These are phyloP conservation scores for Helicoverpa armigera DNA, from an alignment of 1,140 invertebrate species.

Conservation along the genomic window DNA sequence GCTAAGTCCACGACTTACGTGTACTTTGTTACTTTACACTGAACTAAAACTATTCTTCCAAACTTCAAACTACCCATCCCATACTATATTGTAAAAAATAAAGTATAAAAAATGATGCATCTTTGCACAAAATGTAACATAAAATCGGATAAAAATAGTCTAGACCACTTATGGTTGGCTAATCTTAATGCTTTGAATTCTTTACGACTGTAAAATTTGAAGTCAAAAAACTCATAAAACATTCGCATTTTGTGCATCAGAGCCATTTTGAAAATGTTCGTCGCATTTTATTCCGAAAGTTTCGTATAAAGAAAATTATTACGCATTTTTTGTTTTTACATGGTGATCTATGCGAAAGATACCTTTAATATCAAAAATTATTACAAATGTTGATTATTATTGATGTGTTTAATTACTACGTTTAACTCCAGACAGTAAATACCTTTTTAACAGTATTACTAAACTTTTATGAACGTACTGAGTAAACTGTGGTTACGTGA, in stretches of 20 bases:
- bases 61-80: conserved; percentile 35
- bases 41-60: conserved; percentile 24
- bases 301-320: too few relatives aligned
- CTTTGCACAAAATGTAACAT: neutral
- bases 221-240: conserved; percentile 61
- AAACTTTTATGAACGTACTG: neutral
- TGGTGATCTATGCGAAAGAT: too few relatives aligned
- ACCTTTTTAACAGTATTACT: neutral
- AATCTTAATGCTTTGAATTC: conserved; percentile 42
- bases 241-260: conserved; percentile 14
- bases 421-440: conserved; percentile 12
- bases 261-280: neutral
- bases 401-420: neutral
- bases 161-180: conserved; percentile 23
- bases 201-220: conserved; percentile 44
- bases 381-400: too few relatives aligned
- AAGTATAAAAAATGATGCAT: neutral
- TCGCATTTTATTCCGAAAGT: neutral
- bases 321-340: too few relatives aligned
- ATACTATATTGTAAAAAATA: neutral
- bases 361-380: too few relatives aligned
- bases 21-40: conserved; percentile 53
- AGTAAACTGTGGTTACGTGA: conserved; percentile 12
- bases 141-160: conserved; percentile 19
- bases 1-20: conserved; percentile 45